phyloP scores from a whole-genome alignment of 2,113 vertebrate species.

The Prolemur simus region DNA sequence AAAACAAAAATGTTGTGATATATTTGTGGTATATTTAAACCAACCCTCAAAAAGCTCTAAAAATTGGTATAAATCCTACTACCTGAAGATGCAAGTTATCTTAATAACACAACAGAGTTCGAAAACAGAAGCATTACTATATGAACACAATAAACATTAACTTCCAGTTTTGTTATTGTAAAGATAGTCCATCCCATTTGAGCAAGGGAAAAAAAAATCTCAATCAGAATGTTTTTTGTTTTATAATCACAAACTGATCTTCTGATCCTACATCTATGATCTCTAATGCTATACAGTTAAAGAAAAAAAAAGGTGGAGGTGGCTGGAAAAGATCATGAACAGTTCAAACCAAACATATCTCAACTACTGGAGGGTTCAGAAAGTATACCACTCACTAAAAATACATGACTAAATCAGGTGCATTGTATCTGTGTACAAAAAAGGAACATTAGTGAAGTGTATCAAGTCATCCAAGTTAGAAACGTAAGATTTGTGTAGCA shows the following conservation, averaged over 20 bases:
- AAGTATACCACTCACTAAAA: conserved; percentile 18
- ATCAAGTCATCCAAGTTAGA: background rate
- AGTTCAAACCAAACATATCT: conserved; percentile 26
- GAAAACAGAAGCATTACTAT: conserved; percentile 4
- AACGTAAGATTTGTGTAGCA: background rate
- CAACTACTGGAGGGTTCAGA: background rate
- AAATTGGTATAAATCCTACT: conserved; percentile 55
- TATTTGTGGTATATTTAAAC: conserved; percentile 40
- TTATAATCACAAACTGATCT: conserved; percentile 4
- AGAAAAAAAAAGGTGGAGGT: background rate
- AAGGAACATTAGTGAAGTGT: background rate
- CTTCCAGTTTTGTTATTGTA: conserved; percentile 1
- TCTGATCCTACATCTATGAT: background rate
- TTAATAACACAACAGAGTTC: conserved; percentile 33
- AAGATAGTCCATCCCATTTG: conserved; percentile 8
- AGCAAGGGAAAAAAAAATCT: background rate
- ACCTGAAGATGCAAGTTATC: conserved; percentile 40
- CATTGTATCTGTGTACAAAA: background rate
- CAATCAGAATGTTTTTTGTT: background rate
- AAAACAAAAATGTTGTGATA: conserved; percentile 78
- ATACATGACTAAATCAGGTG: background rate
- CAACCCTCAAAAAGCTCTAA: conserved; percentile 35
- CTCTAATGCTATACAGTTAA: background rate
- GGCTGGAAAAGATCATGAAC: background rate
- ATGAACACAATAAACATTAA: conserved; percentile 30